Evolutionary conservation across 2,888 invertebrate species (phyloP), one percentile per base, ranked within the genome.

Genomic region (Plebejus melissa): DNA sequence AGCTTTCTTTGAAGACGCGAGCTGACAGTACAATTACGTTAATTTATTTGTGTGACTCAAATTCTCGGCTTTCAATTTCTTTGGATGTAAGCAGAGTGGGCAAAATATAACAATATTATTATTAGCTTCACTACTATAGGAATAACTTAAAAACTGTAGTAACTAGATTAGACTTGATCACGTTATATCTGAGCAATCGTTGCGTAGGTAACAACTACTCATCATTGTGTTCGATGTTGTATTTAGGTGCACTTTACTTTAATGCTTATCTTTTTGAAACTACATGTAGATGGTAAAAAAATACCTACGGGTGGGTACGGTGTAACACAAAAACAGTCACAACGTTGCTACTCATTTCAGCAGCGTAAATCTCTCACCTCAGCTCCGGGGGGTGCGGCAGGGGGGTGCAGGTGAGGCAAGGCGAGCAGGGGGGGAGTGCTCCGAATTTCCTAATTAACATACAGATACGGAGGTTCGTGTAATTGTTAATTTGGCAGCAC

Each of bases 401-500:
- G n/a, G n/a, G n/a, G n/a, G n/a, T n/a, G n/a, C n/a, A n/a, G n/a
- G n/a, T n/a, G n/a, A 28, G 50, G 71, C 11, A 22, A 32, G 16
- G 54, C 4, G 50, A 28, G 80, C 81, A 80, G 80, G 80, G 81
- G 79, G 77, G 79, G 76, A 79, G 77, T 80, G 82, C 82, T 82
- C 82, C 85, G 87, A 86, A 88, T 88, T 89, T 87, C 85, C 91
- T 90, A 90, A 91, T 91, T 90, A 91, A 87, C 90, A 87, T 87
- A 88, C 85, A 87, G 84, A 87, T 86, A 84, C 85, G 83, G 84
- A 86, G 87, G 86, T 83, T 85, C 82, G 83, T 83, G 85, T 91
- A 91, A 91, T 91, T 91, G 91, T 91, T 91, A 91, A 91, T 91
- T 91, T 90, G 90, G 88, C 86, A 86, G 85, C 88, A 88, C 88